Evolutionary conservation across 2,888 invertebrate species (phyloP).

Genomic region (Eremobia ochroleuca): DNA sequence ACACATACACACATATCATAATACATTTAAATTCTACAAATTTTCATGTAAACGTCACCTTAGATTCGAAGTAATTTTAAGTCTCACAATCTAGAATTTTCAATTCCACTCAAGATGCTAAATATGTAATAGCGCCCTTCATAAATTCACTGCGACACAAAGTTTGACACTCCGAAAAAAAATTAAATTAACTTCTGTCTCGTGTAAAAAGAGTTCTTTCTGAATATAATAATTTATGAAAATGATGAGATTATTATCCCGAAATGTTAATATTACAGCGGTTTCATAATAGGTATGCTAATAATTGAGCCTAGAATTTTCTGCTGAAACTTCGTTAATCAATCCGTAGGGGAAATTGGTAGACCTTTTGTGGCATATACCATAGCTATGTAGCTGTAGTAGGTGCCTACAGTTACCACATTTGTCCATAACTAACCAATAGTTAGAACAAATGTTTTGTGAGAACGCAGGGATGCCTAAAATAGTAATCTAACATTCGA

Average conservation of each 20-base stretch:
- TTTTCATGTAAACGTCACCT: not conserved
- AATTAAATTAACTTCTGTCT: slow-evolving; percentile 50
- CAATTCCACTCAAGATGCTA: slow-evolving; percentile 43
- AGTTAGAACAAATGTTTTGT: slow-evolving; percentile 57
- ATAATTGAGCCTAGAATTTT: slow-evolving; percentile 54
- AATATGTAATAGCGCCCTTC: slow-evolving; percentile 39
- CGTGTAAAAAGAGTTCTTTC: slow-evolving; percentile 43
- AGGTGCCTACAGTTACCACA: not conserved
- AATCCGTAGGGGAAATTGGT: slow-evolving; percentile 51
- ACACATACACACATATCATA: not conserved
- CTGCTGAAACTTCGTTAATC: slow-evolving; percentile 51
- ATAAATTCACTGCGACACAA: slow-evolving; percentile 55
- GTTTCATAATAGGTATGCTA: slow-evolving; percentile 50
- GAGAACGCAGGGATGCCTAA: slow-evolving; percentile 33
- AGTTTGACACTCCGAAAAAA: slow-evolving; percentile 54
- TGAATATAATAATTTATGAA: slow-evolving; percentile 43
- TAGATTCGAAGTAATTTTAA: slow-evolving; percentile 14
- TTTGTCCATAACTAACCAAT: slow-evolving; percentile 29
- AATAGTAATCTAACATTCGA: slow-evolving; percentile 63
- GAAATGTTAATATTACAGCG: slow-evolving; percentile 20
- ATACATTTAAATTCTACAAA: not conserved
- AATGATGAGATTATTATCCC: slow-evolving; percentile 30
- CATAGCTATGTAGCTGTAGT: not conserved
- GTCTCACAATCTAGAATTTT: slow-evolving; percentile 40
- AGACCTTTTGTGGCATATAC: slow-evolving; percentile 28